These are phyloP conservation scores for Mastomys coucha DNA, from an alignment of 2,113 vertebrate species.

Conservation along the genomic window DNA sequence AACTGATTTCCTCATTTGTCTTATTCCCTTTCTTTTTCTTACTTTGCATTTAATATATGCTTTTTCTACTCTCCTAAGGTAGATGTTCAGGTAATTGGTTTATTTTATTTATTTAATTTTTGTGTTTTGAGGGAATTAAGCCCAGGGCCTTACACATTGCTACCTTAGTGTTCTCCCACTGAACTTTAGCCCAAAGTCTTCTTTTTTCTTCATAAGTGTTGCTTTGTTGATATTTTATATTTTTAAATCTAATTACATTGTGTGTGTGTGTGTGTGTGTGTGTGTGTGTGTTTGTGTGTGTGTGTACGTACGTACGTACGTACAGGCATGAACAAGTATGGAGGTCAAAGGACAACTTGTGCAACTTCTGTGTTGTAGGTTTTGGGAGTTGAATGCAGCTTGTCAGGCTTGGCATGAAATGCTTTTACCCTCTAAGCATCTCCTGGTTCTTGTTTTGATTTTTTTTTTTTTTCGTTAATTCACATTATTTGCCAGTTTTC, in stretches of 20 bases:
- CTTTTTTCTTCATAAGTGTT: neutral
- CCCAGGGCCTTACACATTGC: neutral
- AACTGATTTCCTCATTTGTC: neutral
- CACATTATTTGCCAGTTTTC: neutral
- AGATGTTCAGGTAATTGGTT: neutral
- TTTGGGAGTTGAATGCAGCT: neutral
- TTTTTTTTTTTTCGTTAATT: neutral
- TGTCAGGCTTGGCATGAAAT: neutral
- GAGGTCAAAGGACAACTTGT: neutral
- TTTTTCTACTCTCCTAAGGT: constrained; percentile 20
- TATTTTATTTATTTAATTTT: neutral
- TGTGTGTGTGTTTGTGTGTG: neutral
- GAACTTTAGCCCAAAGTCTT: neutral
- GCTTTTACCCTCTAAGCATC: neutral
- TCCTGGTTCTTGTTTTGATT: neutral
- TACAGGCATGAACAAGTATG: neutral
- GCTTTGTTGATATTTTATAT: neutral
- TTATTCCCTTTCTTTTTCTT: neutral
- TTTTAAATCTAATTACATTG: neutral
- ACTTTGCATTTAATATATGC: neutral
- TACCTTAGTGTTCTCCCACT: neutral
- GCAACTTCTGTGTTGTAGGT: neutral
- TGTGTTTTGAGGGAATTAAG: neutral
- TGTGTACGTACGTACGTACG: neutral
- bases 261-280: neutral